Evolutionary conservation across 2,113 vertebrate species (phyloP).

Genomic region (Oryzias javanicus): DNA sequence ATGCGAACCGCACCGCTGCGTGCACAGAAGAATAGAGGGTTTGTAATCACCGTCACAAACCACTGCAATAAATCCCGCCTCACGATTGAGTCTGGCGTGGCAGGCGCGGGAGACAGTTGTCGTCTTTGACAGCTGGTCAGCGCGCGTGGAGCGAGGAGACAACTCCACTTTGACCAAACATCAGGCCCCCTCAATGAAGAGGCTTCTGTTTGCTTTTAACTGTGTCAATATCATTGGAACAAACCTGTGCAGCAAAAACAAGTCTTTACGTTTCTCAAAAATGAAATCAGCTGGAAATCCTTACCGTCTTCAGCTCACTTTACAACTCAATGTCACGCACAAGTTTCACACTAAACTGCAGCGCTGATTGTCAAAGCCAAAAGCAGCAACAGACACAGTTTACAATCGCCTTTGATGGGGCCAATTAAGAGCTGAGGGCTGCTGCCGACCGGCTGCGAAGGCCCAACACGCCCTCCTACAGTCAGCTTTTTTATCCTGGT

Average conservation of each 20-base stretch:
- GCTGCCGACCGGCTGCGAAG: slow-evolving; percentile 7
- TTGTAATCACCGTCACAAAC: slow-evolving; percentile 52
- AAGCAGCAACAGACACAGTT: slow-evolving; percentile 21
- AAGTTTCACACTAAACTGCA: slow-evolving; percentile 6
- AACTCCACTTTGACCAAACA: slow-evolving; percentile 10
- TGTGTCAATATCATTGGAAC: slow-evolving; percentile 18
- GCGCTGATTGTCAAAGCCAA: slow-evolving; percentile 35
- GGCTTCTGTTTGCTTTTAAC: slow-evolving; percentile 15
- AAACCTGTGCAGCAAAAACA: not conserved
- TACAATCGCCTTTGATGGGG: slow-evolving; percentile 42
- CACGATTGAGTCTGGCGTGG: slow-evolving; percentile 17
- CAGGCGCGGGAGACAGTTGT: slow-evolving; percentile 59
- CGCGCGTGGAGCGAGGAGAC: not conserved
- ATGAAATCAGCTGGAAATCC: too few relatives aligned
- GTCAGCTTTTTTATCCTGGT: slow-evolving; percentile 46
- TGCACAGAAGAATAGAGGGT: slow-evolving; percentile 60
- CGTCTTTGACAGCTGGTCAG: slow-evolving; percentile 59
- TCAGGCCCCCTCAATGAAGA: slow-evolving; percentile 8
- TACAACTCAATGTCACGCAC: slow-evolving; percentile 5
- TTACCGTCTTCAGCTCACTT: not conserved
- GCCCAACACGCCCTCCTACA: slow-evolving; percentile 39
- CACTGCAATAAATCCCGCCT: slow-evolving; percentile 39
- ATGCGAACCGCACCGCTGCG: slow-evolving; percentile 47
- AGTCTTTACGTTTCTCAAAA: too few relatives aligned
- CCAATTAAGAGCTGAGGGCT: slow-evolving; percentile 53